Conservation (phyloP, 2,888 invertebrate genomes). For the Drosophila infuscata region DNA sequence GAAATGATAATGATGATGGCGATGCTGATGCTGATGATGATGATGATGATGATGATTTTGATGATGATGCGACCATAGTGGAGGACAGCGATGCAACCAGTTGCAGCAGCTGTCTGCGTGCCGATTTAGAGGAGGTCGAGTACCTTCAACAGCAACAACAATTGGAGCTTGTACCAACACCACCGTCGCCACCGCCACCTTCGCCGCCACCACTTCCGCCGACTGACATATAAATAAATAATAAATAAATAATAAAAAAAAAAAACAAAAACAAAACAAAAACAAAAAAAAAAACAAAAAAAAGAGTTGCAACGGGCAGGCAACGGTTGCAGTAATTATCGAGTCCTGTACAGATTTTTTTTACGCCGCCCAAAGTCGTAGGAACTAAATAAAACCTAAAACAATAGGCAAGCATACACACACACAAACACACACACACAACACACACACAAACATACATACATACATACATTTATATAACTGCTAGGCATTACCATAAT, state of each 20-base stretch:
- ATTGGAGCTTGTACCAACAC: constrained; percentile 15
- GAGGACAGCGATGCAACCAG: constrained; percentile 73
- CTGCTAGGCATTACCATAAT: constrained; percentile 59
- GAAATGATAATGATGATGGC: not conserved
- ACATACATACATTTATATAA: constrained; percentile 31
- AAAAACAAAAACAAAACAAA: not conserved
- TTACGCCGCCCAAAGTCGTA: constrained; percentile 55
- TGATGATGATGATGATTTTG: constrained; percentile 43
- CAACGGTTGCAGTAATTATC: constrained; percentile 22
- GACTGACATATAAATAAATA: constrained; percentile 27
- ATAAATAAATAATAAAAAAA: not conserved
- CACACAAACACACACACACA: constrained; percentile 4
- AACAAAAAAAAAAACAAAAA: not conserved
- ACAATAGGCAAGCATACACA: constrained; percentile 24
- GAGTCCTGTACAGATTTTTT: constrained; percentile 40
- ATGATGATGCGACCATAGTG: constrained; percentile 68
- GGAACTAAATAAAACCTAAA: constrained; percentile 43
- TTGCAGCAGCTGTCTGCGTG: constrained; percentile 69
- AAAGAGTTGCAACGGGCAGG: constrained; percentile 1
- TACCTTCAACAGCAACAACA: constrained; percentile 33
- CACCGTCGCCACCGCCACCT: constrained; percentile 26
- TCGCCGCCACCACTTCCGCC: constrained; percentile 26
- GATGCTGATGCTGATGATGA: constrained; percentile 25
- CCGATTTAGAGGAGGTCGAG: constrained; percentile 58
- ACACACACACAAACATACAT: constrained; percentile 17